Conservation (phyloP, 2,888 invertebrate genomes). For the Monochamus alternatus region DNA sequence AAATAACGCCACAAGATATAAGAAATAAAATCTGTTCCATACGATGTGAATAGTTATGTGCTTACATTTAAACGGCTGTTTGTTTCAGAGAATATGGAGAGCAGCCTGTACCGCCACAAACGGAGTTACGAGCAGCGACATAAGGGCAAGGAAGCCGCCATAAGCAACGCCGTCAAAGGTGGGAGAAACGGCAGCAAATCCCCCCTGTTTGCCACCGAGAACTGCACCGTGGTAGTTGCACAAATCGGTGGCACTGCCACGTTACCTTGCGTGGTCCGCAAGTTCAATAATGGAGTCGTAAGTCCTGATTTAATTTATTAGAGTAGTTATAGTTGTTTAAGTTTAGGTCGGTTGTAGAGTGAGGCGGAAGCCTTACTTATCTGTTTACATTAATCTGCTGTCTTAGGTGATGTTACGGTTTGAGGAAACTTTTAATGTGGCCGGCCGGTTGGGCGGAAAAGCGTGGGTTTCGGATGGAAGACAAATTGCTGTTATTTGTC, state of each 20-base stretch:
- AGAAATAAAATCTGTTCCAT: too few species aligned
- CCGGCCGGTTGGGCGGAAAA: too few species aligned
- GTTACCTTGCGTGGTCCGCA: conserved; percentile 72
- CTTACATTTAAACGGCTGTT: neutral
- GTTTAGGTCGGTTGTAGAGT: neutral
- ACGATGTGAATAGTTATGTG: too few species aligned
- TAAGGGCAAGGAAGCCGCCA: conserved; percentile 43
- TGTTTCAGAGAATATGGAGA: conserved; percentile 36
- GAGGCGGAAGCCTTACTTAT: neutral
- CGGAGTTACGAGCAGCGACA: conserved; percentile 49
- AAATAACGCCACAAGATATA: too few species aligned
- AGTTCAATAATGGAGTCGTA: conserved; percentile 73
- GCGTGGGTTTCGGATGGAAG: too few species aligned
- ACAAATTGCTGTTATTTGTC: too few species aligned
- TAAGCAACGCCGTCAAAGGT: conserved; percentile 37
- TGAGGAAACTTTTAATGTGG: neutral
- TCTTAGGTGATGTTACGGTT: neutral
- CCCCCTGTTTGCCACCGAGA: conserved; percentile 70
- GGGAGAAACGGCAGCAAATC: conserved; percentile 32
- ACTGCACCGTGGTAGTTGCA: conserved; percentile 71
- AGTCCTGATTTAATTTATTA: conserved; percentile 58
- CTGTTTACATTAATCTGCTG: neutral
- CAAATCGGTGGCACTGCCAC: conserved; percentile 73
- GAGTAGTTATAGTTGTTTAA: conserved; percentile 11
- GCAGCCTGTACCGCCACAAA: conserved; percentile 39